A percentile compares a stretch with the other conserved stretches of the same genome.
Conservation (phyloP, 2,113 vertebrate species). For the Otolemur garnettii region DNA sequence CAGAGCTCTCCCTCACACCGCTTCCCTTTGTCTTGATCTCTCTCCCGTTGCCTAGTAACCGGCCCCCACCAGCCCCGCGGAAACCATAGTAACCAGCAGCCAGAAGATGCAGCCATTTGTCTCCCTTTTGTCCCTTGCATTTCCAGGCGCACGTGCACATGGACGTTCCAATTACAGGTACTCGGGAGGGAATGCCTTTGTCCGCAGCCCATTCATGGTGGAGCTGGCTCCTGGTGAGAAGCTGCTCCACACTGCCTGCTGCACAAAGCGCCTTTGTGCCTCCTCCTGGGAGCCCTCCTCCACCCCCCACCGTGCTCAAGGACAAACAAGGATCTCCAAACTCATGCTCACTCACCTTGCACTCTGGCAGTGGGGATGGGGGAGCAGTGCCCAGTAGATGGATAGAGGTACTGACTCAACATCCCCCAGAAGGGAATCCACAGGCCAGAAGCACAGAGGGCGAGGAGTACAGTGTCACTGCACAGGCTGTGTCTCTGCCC, state of each 20-base stretch:
- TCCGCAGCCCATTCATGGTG: slow-evolving; percentile 39
- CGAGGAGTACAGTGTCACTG: no score
- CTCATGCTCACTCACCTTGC: not conserved
- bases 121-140: slow-evolving; percentile 75
- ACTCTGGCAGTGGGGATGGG: not conserved
- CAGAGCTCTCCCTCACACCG: not conserved
- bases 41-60: slow-evolving; percentile 81
- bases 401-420: not conserved
- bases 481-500: not conserved
- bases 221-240: not conserved
- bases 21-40: slow-evolving; percentile 61
- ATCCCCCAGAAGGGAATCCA: not conserved
- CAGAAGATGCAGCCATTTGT: slow-evolving; percentile 64
- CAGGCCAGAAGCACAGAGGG: not conserved
- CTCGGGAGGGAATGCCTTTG: slow-evolving; percentile 59
- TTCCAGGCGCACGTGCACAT: not conserved
- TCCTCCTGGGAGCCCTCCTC: not conserved
- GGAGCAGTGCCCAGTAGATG: not conserved
- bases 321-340: slow-evolving; percentile 23
- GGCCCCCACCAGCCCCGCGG: not conserved
- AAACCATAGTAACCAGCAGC: slow-evolving; percentile 80
- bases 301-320: slow-evolving; percentile 22
- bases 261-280: slow-evolving; percentile 28
- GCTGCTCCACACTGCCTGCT: not conserved
- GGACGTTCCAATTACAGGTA: slow-evolving; percentile 81